Evolutionary conservation across 2,888 invertebrate species (phyloP), one percentile per base, ranked within the genome.

Genomic region (Nomada fabriciana): DNA sequence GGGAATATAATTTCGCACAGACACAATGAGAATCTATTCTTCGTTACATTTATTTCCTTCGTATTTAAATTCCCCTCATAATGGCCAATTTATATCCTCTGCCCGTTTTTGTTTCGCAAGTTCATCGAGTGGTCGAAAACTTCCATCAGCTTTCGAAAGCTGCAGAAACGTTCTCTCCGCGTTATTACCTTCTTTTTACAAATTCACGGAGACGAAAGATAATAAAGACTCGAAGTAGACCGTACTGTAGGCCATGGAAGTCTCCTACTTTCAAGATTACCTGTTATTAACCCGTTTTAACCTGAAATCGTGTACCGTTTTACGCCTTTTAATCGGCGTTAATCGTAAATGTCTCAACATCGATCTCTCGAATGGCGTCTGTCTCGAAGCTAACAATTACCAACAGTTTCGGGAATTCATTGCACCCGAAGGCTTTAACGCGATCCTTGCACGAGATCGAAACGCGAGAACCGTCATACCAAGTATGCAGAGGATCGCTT

Each of bases 311-410:
- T 25, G 47, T 47, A 42, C 47, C 72, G n/a, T 36, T 43, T 65
- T 68, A 57, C 36, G 52, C 13, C 50, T 29, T 15, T 23, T 53
- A 50, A 55, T 57, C 64, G 60, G 59, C 75, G 80, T 86, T 83
- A 87, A 90, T 88, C 85, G 84, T 84, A 79, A 76, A 73, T 71
- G 43, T 55, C 18, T 50, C 25, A 23, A 60, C 36, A 18, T 50
- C 11, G 70, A 52, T 72, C 76, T 85, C 73, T 86, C 86, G 82
- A 82, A 84, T 83, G 82, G 85, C 83, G 86, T 88, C 87, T 84
- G 84, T 76, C 43, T 50, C 47, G 55, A 53, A 18, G 80, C 76
- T 83, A 69, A 74, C 86, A 85, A 86, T 86, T 88, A 83, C 86
- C 80, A 57, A 10, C 7, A 9, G 57, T 23, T 57, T 36, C 57